Conservation (phyloP, 1,140 invertebrate species). For the Nymphalis io region DNA sequence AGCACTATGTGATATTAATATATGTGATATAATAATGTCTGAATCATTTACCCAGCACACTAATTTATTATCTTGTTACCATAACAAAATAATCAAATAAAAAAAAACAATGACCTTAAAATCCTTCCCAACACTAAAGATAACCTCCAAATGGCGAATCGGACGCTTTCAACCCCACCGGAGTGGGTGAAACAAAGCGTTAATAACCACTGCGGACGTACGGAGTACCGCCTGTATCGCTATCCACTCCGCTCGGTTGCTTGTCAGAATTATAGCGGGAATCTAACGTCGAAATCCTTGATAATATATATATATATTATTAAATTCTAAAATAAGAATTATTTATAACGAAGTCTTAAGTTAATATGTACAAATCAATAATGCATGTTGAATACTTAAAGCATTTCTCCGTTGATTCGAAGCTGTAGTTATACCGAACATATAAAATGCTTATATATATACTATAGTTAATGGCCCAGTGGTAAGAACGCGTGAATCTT, state of each 20-base stretch:
- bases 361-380: too few species aligned
- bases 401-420: too few species aligned
- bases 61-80: neutral
- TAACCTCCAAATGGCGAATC: conserved; percentile 7
- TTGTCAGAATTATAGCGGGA: neutral
- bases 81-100: too few species aligned
- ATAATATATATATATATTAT: too few species aligned
- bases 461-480: too few species aligned
- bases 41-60: neutral
- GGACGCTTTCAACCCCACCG: conserved; percentile 15
- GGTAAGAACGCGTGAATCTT: too few species aligned
- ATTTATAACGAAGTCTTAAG: too few species aligned
- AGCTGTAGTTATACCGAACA: too few species aligned
- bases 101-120: neutral
- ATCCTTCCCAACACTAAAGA: neutral
- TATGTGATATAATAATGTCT: neutral
- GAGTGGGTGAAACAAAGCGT: conserved; percentile 22
- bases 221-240: conserved; percentile 17
- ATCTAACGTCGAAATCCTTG: neutral
- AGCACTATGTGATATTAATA: neutral
- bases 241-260: neutral
- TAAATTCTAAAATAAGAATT: too few species aligned
- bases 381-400: too few species aligned
- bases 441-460: too few species aligned
- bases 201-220: conserved; percentile 20